Evolutionary conservation across 2,797 vertebrate species (phyloP), one percentile per base, ranked within the genome.

Genomic region (Onychomys torridus): DNA sequence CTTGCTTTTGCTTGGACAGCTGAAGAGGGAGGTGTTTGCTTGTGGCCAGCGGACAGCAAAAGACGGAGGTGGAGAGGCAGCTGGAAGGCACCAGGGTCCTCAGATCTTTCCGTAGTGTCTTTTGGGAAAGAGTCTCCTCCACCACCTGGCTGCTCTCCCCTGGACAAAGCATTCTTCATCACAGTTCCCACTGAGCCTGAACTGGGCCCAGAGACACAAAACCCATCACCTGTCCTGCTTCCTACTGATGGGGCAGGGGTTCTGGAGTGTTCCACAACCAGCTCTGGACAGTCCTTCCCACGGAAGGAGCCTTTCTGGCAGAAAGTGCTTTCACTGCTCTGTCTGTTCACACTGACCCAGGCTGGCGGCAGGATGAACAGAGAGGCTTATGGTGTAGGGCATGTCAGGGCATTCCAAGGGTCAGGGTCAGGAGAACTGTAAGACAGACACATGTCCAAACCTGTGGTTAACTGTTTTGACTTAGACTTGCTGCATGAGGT

Each of bases 261-360:
- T 43, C 5, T 3, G n/a, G 34, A 5, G 25, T 4, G 29, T 23
- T 40, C 34, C n/a, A 6, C 0, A 17, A 32, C 29, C 16, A 19
- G 46, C 79, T 90, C 21, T 49, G 93, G 82, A 59, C 43, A 40
- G 29, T 65, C 57, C n/a, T 85, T 81, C 73, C 57, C 6, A 77
- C 27, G 61, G 55, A n/a, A 4, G 65, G 61, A 71, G 87, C 13
- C 55, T 89, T 69, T 73, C 86, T 83, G 92, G 85, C 61, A n/a
- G 12, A 19, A 32, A 37, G 40, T 40, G 9, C 32, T 55, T 59
- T 52, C 69, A 9, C 55, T 0, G 0, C 12, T 59, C 1, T 93
- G 94, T 89, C 94, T 97, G 92, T 96, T 93, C 93, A 91, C 34
- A 69, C 4, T 21, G 93, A 92, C 93, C 93, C 95, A 95, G 63